Conservation (phyloP, 2,797 vertebrate species). For the Lutjanus campechanus region DNA sequence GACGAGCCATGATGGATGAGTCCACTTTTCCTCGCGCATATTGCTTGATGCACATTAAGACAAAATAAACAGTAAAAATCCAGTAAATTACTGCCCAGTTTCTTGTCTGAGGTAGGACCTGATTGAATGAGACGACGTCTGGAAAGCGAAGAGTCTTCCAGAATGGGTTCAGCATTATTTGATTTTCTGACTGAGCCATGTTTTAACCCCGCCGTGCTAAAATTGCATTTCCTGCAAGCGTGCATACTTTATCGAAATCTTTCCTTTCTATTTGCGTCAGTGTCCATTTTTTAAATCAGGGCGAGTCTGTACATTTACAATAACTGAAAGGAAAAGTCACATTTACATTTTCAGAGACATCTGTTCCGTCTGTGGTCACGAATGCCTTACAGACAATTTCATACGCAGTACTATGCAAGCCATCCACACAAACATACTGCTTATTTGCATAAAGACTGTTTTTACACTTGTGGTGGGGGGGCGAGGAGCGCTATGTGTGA, state of each 20-base stretch:
- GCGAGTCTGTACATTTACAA: constrained; percentile 12
- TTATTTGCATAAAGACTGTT: constrained; percentile 32
- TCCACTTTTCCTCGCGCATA: constrained; percentile 4
- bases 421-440: neutral
- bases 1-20: constrained; percentile 41
- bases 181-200: constrained; percentile 64
- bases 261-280: constrained; percentile 55
- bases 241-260: constrained; percentile 57
- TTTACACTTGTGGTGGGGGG: constrained; percentile 8
- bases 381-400: neutral
- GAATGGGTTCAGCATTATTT: constrained; percentile 66
- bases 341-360: constrained; percentile 15
- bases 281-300: constrained; percentile 36
- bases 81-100: constrained; percentile 39
- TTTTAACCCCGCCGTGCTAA: constrained; percentile 43
- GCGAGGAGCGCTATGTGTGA: neutral
- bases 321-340: constrained; percentile 22
- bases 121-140: constrained; percentile 66
- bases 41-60: constrained; percentile 50
- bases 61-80: constrained; percentile 47
- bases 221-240: constrained; percentile 69
- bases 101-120: constrained; percentile 53
- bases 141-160: constrained; percentile 44
- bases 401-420: neutral
- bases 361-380: neutral